Base-by-base conservation (phyloP, 2,888 invertebrate genomes). In the Chloroclystis v-ata region DNA sequence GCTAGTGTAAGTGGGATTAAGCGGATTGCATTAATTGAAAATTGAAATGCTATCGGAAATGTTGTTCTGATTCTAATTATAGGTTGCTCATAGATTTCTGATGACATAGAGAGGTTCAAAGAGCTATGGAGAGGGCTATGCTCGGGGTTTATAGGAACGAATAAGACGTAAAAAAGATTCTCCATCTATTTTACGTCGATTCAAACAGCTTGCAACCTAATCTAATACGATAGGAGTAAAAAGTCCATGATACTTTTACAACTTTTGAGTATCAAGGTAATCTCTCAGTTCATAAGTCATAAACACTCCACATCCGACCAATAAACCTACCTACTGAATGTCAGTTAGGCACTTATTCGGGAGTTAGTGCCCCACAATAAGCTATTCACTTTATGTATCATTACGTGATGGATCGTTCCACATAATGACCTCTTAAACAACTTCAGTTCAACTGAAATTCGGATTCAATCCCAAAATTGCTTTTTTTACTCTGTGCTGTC, bases 381-480 rank as follows among this genome's bases (percentile, higher is more conserved):
- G 54, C 56, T 49, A 47, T 54, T 28, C 42, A 20, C 29, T 56
- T 59, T 47, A 56, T 52, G 29, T 48, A 43, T 40, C 49, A 52
- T 58, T 54, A 54, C 42, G 40, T 37, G 48, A 56, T 52, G 56
- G 46, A 50, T 54, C 56, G 57, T 56, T 56, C 28, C 33, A 7
- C 41, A 45, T 58, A 50, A 56, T 52, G 54, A 43, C 44, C 47
- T 39, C 56, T 49, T 52, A 52, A 58, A 58, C 52, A 47, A 48
- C 52, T 43, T 49, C 52, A 43, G 37, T 30, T 30, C 35, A 25
- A 42, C 29, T 24, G 11, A 41, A 32, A 12, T 40, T 38, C 25
- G 35, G 35, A 33, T 26, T 26, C 28, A 41, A 44, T 41, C 28
- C 25, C 33, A 46, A 35, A 11, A 24, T 32, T 35, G 20, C 20